phyloP scores from a whole-genome alignment of 2,888 invertebrate genomes.

The Ctena decussata region DNA sequence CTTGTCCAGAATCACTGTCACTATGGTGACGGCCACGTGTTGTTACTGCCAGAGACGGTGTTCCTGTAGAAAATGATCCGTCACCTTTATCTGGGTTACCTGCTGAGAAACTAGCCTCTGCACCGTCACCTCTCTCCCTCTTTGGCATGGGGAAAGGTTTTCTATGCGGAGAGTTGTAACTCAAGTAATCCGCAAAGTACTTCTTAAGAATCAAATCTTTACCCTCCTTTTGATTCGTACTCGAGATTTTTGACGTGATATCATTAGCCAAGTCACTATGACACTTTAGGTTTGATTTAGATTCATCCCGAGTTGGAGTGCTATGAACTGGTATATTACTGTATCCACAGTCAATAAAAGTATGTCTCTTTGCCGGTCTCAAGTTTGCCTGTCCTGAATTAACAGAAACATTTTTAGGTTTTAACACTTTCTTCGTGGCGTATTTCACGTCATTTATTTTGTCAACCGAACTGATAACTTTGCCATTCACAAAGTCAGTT shows the following conservation, averaged over 20 bases:
- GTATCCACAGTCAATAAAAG: background rate
- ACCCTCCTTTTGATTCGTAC: slow-evolving; percentile 51
- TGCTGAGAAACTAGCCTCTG: slow-evolving; percentile 18
- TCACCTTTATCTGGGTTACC: slow-evolving; percentile 15
- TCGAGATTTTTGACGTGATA: slow-evolving; percentile 44
- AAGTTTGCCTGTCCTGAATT: background rate
- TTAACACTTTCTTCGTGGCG: slow-evolving; percentile 54
- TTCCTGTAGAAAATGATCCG: background rate
- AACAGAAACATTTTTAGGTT: slow-evolving; percentile 1
- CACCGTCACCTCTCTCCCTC: slow-evolving; percentile 58
- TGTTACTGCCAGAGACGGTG: background rate
- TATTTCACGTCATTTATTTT: slow-evolving; percentile 58
- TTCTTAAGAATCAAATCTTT: slow-evolving; percentile 59
- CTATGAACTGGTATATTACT: background rate
- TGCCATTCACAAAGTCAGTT: background rate
- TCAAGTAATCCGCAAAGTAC: slow-evolving; percentile 60
- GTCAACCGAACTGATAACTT: background rate
- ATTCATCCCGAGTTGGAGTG: background rate
- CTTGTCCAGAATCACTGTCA: slow-evolving; percentile 60
- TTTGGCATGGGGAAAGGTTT: slow-evolving; percentile 14
- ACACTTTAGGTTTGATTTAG: background rate
- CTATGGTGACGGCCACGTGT: background rate
- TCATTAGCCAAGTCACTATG: slow-evolving; percentile 39
- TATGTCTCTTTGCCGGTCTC: background rate
- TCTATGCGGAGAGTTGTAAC: slow-evolving; percentile 45